phyloP scores from a whole-genome alignment of 1,140 invertebrate species.

The Ruditapes philippinarum region DNA sequence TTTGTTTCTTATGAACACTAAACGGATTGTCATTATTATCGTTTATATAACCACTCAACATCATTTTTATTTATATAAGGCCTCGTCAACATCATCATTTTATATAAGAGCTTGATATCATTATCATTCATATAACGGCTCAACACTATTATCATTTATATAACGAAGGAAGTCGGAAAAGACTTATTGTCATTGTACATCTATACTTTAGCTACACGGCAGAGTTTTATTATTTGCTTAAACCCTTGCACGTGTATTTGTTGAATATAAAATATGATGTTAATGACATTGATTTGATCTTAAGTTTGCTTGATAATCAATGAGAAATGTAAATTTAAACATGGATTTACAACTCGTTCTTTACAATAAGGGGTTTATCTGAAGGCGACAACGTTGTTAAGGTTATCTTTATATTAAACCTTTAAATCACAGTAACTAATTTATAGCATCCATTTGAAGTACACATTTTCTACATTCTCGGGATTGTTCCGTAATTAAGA shows the following conservation, averaged over 20 bases:
- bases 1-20: no score
- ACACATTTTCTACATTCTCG: neutral
- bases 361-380: neutral
- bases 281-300: conserved; percentile 19
- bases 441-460: neutral
- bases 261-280: conserved; percentile 1
- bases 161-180: no score
- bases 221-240: conserved; percentile 5
- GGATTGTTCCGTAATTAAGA: neutral
- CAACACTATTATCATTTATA: no score
- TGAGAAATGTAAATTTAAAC: neutral
- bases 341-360: neutral
- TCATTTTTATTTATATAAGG: no score
- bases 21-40: no score
- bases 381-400: neutral
- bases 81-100: no score
- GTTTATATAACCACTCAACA: no score
- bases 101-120: no score
- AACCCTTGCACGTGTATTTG: neutral
- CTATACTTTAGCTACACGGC: neutral
- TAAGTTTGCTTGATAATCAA: neutral
- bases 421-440: neutral
- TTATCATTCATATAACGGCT: no score
- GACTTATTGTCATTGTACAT: no score
- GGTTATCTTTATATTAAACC: neutral